Evolutionary conservation across 2,113 vertebrate species (phyloP), one percentile per base, ranked within the genome.

Genomic region (Verasper variegatus): DNA sequence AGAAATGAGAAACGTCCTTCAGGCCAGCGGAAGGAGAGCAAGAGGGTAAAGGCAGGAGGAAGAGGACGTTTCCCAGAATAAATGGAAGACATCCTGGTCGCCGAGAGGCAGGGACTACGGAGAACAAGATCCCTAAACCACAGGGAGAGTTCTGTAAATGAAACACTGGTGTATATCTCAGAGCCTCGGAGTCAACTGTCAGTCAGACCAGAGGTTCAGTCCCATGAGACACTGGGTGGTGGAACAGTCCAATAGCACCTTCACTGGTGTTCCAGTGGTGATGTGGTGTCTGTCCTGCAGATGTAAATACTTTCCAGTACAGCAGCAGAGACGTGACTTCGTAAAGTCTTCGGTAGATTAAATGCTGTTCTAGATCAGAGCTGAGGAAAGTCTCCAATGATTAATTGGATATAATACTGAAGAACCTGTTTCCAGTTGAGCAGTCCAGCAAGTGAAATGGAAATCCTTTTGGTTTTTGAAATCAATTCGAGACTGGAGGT

Each of bases 51-150:
- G 82, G 81, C 76, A 78, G 79, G 68, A 72, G 21, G 63, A 70
- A 18, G 14, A 59, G 71, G 86, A 87, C 51, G 35, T 74, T 80
- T 79, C 78, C 76, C 80, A 60, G 67, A 72, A 78, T 24, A 61
- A 81, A 64, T 85, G 89, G 91, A 92, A 91, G 88, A 91, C 89
- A 71, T 89, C 81, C 81, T 67, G 86, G 67, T 45, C 4, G 2
- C 82, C 2, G 35, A 52, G 68, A 10, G 52, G 21, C 65, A 56
- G 57, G 52, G 52, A 80, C 73, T 55, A 45, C 12, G 13, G 27
- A 66, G 59, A 59, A 26, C 6, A 20, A 26, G n/a, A 37, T 77
- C 80, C 82, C 81, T 56, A 12, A 51, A 78, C 59, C 79, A 73
- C 63, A 74, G 51, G 57, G 60, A 76, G 13, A 7, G 52, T 74